Conservation (phyloP, 2,888 invertebrate genomes). For the Polydrusus pterygomalis region DNA sequence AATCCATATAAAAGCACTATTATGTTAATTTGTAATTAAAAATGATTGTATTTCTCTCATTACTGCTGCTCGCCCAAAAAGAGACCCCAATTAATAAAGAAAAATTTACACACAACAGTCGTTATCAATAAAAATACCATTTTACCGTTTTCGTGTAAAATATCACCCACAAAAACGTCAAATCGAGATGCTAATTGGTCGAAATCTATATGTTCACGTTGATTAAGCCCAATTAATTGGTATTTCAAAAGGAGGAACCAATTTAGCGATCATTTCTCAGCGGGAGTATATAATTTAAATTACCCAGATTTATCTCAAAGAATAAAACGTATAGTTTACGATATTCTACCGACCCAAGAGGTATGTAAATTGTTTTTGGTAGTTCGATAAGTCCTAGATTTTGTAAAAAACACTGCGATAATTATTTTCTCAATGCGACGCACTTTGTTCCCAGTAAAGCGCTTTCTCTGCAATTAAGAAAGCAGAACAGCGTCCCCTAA, state of each 20-base stretch:
- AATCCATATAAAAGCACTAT: not conserved
- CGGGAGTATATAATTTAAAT: constrained; percentile 40
- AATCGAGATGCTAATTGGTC: constrained; percentile 44
- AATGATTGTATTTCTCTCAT: not conserved
- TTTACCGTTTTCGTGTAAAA: constrained; percentile 24
- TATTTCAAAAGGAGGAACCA: constrained; percentile 42
- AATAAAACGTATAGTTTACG: constrained; percentile 42
- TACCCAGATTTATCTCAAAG: constrained; percentile 38
- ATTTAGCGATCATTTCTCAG: constrained; percentile 51
- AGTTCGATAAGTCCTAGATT: too few species aligned
- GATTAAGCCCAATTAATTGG: constrained; percentile 44
- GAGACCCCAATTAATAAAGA: not conserved
- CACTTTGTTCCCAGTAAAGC: too few species aligned
- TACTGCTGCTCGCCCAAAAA: not conserved
- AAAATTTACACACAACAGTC: not conserved
- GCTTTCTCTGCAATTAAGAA: too few species aligned
- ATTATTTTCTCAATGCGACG: too few species aligned
- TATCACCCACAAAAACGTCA: constrained; percentile 46
- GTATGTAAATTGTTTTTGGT: not conserved
- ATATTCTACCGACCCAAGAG: not conserved
- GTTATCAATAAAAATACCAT: constrained; percentile 3
- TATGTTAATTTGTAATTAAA: constrained; percentile 4
- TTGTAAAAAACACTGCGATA: too few species aligned
- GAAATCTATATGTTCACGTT: constrained; percentile 46
- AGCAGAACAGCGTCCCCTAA: too few species aligned